Conservation (phyloP, 2,888 invertebrate species). For the Drosophila incognita region DNA sequence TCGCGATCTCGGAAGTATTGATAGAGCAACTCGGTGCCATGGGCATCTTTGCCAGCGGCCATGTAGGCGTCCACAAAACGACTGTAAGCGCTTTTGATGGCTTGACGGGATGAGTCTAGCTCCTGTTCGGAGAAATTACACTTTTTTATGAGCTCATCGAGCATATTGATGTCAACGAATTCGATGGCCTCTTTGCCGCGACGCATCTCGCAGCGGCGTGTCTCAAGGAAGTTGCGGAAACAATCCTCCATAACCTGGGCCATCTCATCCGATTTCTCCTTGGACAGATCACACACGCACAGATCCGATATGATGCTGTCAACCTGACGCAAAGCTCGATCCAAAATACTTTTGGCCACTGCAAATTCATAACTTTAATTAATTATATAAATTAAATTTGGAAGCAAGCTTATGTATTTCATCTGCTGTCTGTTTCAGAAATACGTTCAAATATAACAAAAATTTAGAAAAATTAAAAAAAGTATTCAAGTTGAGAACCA, state of each 20-base stretch:
- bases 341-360: slow-evolving; percentile 79
- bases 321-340: slow-evolving; percentile 78
- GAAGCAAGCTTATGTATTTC: not conserved
- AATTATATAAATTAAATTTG: not conserved
- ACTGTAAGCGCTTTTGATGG: slow-evolving; percentile 81
- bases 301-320: slow-evolving; percentile 80
- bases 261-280: slow-evolving; percentile 75
- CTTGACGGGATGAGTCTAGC: slow-evolving; percentile 73
- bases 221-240: slow-evolving; percentile 80
- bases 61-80: slow-evolving; percentile 82
- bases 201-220: slow-evolving; percentile 69
- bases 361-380: not conserved
- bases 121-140: slow-evolving; percentile 81
- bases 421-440: not conserved
- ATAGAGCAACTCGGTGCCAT: slow-evolving; percentile 80
- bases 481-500: not conserved
- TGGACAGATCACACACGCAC: slow-evolving; percentile 77
- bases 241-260: slow-evolving; percentile 78
- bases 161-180: slow-evolving; percentile 77
- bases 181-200: slow-evolving; percentile 66
- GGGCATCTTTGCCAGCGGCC: slow-evolving; percentile 69
- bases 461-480: too few species aligned
- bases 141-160: slow-evolving; percentile 79
- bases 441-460: not conserved
- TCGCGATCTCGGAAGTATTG: slow-evolving; percentile 80